A percentile compares a stretch with the other conserved stretches of the same genome.
Evolutionary conservation across 92 coral and sea anemone species (phyloP).

Genomic region (Bergia sp.): DNA sequence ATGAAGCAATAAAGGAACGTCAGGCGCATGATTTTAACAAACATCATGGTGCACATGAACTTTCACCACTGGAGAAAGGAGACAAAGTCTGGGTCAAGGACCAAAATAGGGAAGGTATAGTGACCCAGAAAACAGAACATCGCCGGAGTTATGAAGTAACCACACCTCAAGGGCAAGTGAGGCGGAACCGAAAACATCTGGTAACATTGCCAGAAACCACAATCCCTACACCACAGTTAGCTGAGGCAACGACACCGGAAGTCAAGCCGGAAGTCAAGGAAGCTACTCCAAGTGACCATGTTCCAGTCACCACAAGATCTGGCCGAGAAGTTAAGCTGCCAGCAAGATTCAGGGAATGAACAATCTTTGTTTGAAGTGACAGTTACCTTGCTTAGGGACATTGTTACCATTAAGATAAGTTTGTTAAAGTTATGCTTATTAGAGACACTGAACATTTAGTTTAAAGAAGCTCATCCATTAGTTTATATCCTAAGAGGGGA

Average conservation of each 20-base stretch:
- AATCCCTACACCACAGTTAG: slow-evolving; percentile 28
- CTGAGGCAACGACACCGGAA: slow-evolving; percentile 11
- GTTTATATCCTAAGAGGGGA: slow-evolving; percentile 25
- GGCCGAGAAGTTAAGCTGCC: slow-evolving; percentile 28
- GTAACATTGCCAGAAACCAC: slow-evolving; percentile 26
- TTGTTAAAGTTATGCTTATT: neutral
- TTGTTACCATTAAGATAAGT: slow-evolving; percentile 9
- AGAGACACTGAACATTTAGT: slow-evolving; percentile 27
- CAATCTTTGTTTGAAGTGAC: slow-evolving; percentile 30
- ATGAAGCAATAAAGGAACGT: slow-evolving; percentile 26
- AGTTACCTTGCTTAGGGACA: slow-evolving; percentile 7
- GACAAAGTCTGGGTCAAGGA: neutral
- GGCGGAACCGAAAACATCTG: slow-evolving; percentile 28
- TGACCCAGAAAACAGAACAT: slow-evolving; percentile 22
- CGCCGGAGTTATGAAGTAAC: slow-evolving; percentile 12
- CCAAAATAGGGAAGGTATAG: slow-evolving; percentile 21
- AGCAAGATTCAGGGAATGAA: slow-evolving; percentile 17
- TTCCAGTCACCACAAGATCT: slow-evolving; percentile 15
- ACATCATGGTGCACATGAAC: slow-evolving; percentile 24
- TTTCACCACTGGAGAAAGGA: slow-evolving; percentile 22
- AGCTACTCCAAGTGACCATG: slow-evolving; percentile 25
- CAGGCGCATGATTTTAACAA: slow-evolving; percentile 13
- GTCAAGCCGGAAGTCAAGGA: slow-evolving; percentile 24
- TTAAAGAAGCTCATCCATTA: slow-evolving; percentile 17
- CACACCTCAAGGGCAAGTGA: slow-evolving; percentile 16